Percentiles rank a stretch among this genome's conserved stretches.
Evolutionary conservation across 1,140 invertebrate species (phyloP).

Genomic region (Neuroterus valhalla): DNA sequence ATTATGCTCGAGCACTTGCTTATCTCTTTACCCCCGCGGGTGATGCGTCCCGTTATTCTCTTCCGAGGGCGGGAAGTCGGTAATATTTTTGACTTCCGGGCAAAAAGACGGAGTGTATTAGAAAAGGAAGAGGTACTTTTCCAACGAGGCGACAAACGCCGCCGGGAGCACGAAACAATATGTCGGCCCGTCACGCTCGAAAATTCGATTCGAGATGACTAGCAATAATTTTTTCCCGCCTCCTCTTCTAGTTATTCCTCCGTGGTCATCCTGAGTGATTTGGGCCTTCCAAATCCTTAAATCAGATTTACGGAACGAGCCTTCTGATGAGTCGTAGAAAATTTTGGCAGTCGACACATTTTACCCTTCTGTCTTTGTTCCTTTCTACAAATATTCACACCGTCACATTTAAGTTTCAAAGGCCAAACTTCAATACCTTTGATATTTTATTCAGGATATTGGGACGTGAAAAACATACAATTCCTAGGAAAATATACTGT

Average conservation of each 20-base stretch:
- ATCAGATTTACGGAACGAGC: constrained; percentile 30
- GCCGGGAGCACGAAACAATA: constrained; percentile 68
- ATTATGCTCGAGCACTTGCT: constrained; percentile 72
- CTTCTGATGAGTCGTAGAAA: constrained; percentile 3
- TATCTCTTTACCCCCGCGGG: constrained; percentile 63
- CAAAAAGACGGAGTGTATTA: constrained; percentile 47
- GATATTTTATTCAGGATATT: background rate
- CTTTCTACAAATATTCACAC: background rate
- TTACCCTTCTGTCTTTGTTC: constrained; percentile 11
- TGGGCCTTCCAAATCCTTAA: constrained; percentile 32
- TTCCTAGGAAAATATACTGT: background rate
- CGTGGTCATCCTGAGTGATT: background rate
- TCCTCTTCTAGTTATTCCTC: constrained; percentile 31
- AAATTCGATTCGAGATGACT: constrained; percentile 57
- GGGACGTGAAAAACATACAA: too few relatives aligned
- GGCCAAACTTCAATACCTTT: background rate
- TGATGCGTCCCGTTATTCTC: constrained; percentile 37
- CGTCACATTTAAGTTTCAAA: background rate
- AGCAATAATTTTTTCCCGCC: constrained; percentile 43
- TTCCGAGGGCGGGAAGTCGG: constrained; percentile 62
- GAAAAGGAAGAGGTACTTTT: constrained; percentile 27
- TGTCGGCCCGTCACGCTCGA: constrained; percentile 64
- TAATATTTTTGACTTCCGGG: constrained; percentile 72
- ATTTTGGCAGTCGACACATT: constrained; percentile 1
- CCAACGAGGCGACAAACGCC: constrained; percentile 39